These are phyloP conservation scores for Strigamia transsilvanica DNA, from an alignment of 2,888 invertebrate genomes.

Conservation along the genomic window DNA sequence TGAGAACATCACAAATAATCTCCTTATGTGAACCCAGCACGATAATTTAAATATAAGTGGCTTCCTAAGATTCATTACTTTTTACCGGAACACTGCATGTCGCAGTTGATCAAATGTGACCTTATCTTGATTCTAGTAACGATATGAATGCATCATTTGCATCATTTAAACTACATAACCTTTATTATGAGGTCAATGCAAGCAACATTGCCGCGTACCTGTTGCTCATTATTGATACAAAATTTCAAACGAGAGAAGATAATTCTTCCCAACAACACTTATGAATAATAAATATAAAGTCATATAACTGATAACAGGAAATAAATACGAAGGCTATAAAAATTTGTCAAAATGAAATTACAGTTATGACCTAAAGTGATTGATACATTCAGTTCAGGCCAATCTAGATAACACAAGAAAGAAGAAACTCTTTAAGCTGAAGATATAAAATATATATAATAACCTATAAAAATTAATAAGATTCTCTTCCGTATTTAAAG, in stretches of 20 bases:
- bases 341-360: conserved; percentile 11
- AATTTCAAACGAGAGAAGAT: background rate
- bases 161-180: background rate
- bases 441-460: conserved; percentile 29
- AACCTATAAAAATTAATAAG: background rate
- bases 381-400: background rate
- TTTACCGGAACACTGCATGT: background rate
- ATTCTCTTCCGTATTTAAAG: conserved; percentile 14
- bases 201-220: background rate
- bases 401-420: background rate
- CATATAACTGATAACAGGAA: conserved; percentile 16
- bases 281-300: background rate
- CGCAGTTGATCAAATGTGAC: background rate
- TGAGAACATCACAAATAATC: too few relatives aligned
- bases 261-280: background rate
- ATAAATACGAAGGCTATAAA: conserved; percentile 30
- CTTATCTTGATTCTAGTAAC: background rate
- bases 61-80: background rate
- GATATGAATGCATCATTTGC: background rate
- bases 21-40: too few relatives aligned
- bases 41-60: background rate
- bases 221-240: background rate
- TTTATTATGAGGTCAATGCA: conserved; percentile 16
- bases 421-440: background rate
- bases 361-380: background rate